Evolutionary conservation across 1,140 invertebrate species (phyloP), one percentile per base, ranked within the genome.

Genomic region (Andrena cerasifolii): DNA sequence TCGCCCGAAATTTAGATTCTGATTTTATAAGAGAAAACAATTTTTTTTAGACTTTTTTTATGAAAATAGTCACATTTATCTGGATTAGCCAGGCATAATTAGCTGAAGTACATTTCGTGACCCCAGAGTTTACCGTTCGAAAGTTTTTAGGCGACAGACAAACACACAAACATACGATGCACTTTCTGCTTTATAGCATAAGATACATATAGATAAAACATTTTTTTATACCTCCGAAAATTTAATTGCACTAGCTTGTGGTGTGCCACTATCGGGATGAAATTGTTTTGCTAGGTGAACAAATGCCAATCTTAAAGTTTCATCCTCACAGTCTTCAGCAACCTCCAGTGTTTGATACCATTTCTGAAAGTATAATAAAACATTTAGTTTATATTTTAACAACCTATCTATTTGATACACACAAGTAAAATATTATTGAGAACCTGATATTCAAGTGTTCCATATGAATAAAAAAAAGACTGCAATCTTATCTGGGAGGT

Each of bases 211-310:
- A 14, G 18, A 5, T 40, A 66, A 56, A 18, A 14, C 2, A 47
- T 53, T 16, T 51, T 61, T 49, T 75, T 40, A 53, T 90, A 96
- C 94, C 87, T 95, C 92, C 63, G 95, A 94, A 93, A 98, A 98
- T 91, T 95, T 96, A 7, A 94, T 91, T 36, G 94, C 93, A 91
- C 95, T 93, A 21, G 96, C 95, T 82, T 96, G 94, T 3, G 93
- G 88, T 3, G 93, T 93, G 2, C 95, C 94, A 66, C 96, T 96
- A 86, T 98, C 97, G 0, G 97, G 97, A 93, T 98, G 97, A 90
- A 95, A 97, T 78, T 94, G 94, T 90, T 97, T 98, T 0, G 95
- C 97, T 28, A 97, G 89, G 71, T 94, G 90, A 26, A 98, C 91
- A 88, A 97, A 98, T 43, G 96, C 95, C 54, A 94, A 86, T 77